Evolutionary conservation across 2,113 vertebrate species (phyloP).

Genomic region (Aptenodytes patagonicus): DNA sequence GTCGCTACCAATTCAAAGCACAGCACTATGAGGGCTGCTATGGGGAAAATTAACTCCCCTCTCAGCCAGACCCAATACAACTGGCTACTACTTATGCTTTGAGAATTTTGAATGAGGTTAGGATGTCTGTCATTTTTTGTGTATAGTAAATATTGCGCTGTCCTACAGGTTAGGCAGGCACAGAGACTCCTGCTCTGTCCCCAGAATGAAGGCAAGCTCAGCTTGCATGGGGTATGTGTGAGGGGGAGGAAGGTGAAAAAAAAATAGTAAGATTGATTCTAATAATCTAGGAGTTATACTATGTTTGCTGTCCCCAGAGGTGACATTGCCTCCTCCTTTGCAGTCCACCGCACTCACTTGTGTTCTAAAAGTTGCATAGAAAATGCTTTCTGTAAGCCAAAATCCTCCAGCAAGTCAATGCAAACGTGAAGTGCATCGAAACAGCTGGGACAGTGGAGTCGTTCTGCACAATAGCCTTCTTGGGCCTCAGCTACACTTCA

Average conservation of each 20-base stretch:
- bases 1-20: too few species aligned
- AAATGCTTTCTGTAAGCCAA: not conserved
- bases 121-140: not conserved
- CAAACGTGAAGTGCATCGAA: not conserved
- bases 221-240: not conserved
- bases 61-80: too few species aligned
- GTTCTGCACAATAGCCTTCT: not conserved
- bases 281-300: not conserved
- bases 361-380: not conserved
- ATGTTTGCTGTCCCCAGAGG: not conserved
- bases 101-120: not conserved
- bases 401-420: not conserved
- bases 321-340: not conserved
- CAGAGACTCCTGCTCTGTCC: not conserved
- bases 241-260: not conserved
- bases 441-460: not conserved
- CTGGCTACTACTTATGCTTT: not conserved
- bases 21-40: too few species aligned
- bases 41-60: too few species aligned
- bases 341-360: not conserved
- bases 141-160: fast-evolving
- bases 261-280: not conserved
- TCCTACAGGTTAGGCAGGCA: not conserved
- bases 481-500: not conserved
- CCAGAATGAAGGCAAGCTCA: not conserved